These are phyloP conservation scores for Rhinoderma darwinii DNA, from an alignment of 2,113 vertebrate species.

Conservation along the genomic window DNA sequence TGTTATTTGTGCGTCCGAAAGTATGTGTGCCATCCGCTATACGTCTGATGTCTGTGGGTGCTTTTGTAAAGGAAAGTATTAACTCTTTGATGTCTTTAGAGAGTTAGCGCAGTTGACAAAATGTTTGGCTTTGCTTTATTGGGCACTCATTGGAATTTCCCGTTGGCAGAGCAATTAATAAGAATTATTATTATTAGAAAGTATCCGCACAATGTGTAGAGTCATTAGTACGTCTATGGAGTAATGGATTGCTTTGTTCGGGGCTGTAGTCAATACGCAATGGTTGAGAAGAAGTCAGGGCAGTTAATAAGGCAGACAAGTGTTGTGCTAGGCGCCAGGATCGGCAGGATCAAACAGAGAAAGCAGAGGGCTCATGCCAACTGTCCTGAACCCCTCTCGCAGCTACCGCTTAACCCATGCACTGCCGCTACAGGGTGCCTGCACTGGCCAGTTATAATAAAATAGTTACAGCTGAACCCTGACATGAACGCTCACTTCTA, in stretches of 20 bases:
- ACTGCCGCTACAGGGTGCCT: not conserved
- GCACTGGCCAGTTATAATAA: too few species aligned
- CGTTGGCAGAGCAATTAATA: not conserved
- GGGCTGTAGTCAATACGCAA: slow-evolving; percentile 71
- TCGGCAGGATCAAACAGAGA: slow-evolving; percentile 79
- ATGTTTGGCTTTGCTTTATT: too few species aligned
- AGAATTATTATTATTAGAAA: not conserved
- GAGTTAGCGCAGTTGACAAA: too few species aligned
- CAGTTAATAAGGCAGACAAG: slow-evolving; percentile 86
- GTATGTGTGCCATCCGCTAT: too few species aligned
- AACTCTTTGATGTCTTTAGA: too few species aligned
- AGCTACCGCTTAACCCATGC: slow-evolving; percentile 17
- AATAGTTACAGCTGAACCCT: too few species aligned
- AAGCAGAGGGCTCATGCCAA: slow-evolving; percentile 80
- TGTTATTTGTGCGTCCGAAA: too few species aligned
- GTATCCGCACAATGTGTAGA: not conserved
- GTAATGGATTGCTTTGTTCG: not conserved
- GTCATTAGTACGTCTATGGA: not conserved
- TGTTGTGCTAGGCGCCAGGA: slow-evolving; percentile 83
- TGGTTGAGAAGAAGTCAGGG: slow-evolving; percentile 76
- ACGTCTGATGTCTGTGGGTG: too few species aligned
- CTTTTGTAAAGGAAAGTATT: too few species aligned
- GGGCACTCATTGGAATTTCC: too few species aligned
- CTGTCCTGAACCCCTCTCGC: slow-evolving; percentile 67
- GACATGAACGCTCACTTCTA: too few species aligned